phyloP scores from a whole-genome alignment of 2,888 invertebrate genomes.

The Thumatha senex region DNA sequence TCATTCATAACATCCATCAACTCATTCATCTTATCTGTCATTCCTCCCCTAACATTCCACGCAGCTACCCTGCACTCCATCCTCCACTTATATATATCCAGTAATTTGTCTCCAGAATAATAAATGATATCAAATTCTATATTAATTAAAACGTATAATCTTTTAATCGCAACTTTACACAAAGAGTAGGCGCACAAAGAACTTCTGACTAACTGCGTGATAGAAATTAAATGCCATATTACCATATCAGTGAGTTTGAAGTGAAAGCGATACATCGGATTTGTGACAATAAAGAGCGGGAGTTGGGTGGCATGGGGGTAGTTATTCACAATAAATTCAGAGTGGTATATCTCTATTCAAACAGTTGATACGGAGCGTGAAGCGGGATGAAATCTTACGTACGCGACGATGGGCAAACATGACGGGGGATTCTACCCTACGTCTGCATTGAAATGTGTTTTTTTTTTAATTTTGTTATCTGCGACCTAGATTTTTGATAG shows the following conservation, averaged over 20 bases:
- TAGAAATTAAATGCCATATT: slow-evolving; percentile 79
- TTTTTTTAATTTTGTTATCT: slow-evolving; percentile 26
- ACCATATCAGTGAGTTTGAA: slow-evolving; percentile 74
- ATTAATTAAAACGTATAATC: slow-evolving; percentile 13
- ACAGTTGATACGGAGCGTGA: slow-evolving; percentile 76
- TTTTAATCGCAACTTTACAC: slow-evolving; percentile 19
- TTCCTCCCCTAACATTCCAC: no score
- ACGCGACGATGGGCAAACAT: slow-evolving; percentile 72
- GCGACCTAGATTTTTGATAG: slow-evolving; percentile 11
- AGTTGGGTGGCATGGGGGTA: slow-evolving; percentile 28
- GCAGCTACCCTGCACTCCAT: no score
- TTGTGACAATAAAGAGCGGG: slow-evolving; percentile 66
- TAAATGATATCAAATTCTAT: background rate
- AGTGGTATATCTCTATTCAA: slow-evolving; percentile 80
- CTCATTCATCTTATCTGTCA: no score
- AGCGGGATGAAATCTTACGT: slow-evolving; percentile 69
- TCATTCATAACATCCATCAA: no score
- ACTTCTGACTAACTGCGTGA: slow-evolving; percentile 48
- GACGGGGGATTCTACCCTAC: slow-evolving; percentile 35
- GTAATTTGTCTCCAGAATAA: no score
- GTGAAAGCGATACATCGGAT: slow-evolving; percentile 79
- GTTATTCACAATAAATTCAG: slow-evolving; percentile 77
- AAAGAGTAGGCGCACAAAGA: slow-evolving; percentile 36
- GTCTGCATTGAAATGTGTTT: slow-evolving; percentile 28
- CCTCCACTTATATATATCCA: no score